Conservation (phyloP, 2,888 invertebrate genomes). For the Agrilus biguttatus region DNA sequence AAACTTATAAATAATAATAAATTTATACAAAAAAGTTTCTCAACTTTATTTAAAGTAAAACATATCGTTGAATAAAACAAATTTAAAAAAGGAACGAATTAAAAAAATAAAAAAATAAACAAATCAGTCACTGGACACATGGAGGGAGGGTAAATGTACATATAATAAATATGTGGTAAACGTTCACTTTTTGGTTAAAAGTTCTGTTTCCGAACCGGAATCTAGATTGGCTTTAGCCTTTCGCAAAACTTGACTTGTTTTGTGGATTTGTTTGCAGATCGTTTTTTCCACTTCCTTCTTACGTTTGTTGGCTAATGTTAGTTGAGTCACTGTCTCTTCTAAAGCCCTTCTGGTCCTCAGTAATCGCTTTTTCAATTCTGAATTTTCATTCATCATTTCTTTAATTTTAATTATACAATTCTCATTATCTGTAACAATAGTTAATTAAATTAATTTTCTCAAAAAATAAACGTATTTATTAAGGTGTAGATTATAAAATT, state of each 20-base stretch:
- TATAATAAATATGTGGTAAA: constrained; percentile 1
- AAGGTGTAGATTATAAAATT: too few relatives aligned
- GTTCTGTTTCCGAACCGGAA: constrained; percentile 30
- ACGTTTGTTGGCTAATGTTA: constrained; percentile 62
- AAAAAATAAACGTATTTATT: constrained; percentile 1
- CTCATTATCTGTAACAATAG: constrained; percentile 16
- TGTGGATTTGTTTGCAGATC: constrained; percentile 66
- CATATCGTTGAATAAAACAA: too few relatives aligned
- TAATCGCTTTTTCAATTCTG: constrained; percentile 53
- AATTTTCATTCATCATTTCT: constrained; percentile 43
- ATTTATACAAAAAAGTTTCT: too few relatives aligned
- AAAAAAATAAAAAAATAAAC: too few relatives aligned
- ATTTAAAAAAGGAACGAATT: too few relatives aligned
- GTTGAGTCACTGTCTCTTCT: constrained; percentile 61
- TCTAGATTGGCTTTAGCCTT: constrained; percentile 63
- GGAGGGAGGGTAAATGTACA: too few relatives aligned
- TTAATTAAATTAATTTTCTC: background rate
- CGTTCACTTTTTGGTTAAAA: constrained; percentile 9
- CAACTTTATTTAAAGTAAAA: too few relatives aligned
- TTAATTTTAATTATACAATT: constrained; percentile 22
- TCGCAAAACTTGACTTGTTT: constrained; percentile 62
- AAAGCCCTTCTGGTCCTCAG: constrained; percentile 57
- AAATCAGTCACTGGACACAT: too few relatives aligned
- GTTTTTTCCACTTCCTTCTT: constrained; percentile 73
- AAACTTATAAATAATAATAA: background rate